Evolutionary conservation across 2,113 vertebrate species (phyloP).

Genomic region (Romanogobio albipinnatus): DNA sequence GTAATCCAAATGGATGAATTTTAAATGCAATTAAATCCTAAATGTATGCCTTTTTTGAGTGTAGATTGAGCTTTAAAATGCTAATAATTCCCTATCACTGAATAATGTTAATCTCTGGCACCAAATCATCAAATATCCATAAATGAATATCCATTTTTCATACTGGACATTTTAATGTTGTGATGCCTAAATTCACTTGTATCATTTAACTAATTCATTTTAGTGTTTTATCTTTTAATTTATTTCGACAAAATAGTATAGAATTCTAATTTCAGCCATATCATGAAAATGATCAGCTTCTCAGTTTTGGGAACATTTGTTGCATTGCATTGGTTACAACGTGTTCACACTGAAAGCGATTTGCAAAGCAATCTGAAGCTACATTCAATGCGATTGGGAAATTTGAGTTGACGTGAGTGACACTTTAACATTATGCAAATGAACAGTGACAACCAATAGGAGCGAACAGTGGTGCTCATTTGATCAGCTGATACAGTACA

Average conservation of each 20-base stretch:
- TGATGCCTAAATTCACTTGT: background rate
- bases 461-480: background rate
- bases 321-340: background rate
- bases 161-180: background rate
- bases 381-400: background rate
- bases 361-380: background rate
- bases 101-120: background rate
- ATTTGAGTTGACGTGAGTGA: background rate
- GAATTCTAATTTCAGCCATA: background rate
- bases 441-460: background rate
- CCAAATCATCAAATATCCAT: background rate
- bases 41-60: background rate
- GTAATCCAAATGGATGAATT: background rate
- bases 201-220: background rate
- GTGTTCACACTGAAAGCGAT: constrained; percentile 14
- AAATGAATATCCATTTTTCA: background rate
- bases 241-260: background rate
- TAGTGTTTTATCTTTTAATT: background rate
- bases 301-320: background rate
- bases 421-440: background rate
- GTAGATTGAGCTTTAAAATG: background rate
- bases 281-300: background rate
- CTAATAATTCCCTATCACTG: background rate
- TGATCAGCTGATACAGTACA: background rate
- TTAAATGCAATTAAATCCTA: background rate